phyloP scores from a whole-genome alignment of 2,797 vertebrate species.

The Eulemur coronatus region DNA sequence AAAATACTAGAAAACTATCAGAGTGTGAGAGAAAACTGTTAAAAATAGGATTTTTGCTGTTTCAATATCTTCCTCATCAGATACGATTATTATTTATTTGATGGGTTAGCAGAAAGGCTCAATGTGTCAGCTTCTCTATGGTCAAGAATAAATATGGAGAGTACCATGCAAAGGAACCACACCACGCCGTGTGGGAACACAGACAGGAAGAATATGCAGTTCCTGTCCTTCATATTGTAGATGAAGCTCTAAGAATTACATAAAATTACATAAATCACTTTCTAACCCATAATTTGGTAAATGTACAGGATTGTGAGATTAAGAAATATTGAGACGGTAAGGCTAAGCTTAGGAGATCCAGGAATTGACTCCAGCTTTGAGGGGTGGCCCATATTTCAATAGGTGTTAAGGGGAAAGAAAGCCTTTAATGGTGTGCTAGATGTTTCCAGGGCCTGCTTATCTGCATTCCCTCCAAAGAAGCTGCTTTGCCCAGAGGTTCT shows the following conservation, averaged over 20 bases:
- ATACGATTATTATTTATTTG: not conserved
- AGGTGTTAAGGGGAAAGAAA: not conserved
- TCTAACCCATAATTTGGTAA: not conserved
- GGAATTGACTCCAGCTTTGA: not conserved
- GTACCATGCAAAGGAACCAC: not conserved
- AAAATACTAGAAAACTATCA: slow-evolving; percentile 7
- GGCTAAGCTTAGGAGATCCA: not conserved
- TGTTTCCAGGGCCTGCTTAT: not conserved
- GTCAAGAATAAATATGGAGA: not conserved
- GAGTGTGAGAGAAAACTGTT: not conserved
- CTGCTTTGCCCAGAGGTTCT: not conserved
- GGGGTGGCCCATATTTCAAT: not conserved
- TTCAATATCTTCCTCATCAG: not conserved
- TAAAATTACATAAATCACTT: not conserved
- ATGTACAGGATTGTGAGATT: not conserved
- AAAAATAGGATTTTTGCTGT: not conserved
- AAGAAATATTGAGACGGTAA: not conserved
- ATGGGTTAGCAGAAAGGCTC: not conserved
- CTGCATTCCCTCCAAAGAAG: not conserved
- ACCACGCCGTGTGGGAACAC: not conserved
- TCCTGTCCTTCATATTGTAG: not conserved
- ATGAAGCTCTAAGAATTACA: not conserved
- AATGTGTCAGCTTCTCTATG: not conserved
- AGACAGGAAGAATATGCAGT: not conserved
- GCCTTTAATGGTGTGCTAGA: not conserved